phyloP scores from a whole-genome alignment of 2,797 vertebrate genomes.

The Limosa lapponica region DNA sequence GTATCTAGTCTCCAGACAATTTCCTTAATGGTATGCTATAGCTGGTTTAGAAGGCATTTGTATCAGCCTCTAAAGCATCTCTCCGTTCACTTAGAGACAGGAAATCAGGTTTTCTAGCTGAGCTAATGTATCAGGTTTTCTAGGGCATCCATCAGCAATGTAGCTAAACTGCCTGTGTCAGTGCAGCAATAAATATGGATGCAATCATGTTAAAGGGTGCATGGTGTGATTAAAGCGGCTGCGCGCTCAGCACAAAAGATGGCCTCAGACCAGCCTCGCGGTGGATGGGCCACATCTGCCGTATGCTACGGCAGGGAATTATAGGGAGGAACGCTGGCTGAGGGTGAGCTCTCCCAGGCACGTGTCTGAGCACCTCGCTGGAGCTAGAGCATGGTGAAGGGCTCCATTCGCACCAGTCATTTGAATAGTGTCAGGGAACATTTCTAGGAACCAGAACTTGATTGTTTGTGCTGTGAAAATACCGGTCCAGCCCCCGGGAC shows the following conservation, averaged over 20 bases:
- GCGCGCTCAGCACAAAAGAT: neutral
- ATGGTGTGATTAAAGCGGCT: slow-evolving; percentile 11
- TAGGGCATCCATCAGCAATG: slow-evolving; percentile 20
- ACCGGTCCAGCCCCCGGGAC: fast-evolving
- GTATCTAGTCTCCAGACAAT: slow-evolving; percentile 48
- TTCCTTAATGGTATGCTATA: slow-evolving; percentile 42
- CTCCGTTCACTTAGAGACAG: slow-evolving; percentile 21
- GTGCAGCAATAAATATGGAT: slow-evolving; percentile 44
- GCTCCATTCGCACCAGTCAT: neutral
- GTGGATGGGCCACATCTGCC: neutral
- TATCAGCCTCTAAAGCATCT: neutral
- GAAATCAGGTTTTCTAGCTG: slow-evolving; percentile 33
- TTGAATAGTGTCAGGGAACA: neutral
- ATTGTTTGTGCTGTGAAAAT: neutral
- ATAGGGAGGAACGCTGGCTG: neutral
- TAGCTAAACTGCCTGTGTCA: slow-evolving; percentile 16
- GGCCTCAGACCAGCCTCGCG: neutral
- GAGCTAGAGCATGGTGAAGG: neutral
- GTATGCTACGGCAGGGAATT: fast-evolving
- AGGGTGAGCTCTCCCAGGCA: neutral
- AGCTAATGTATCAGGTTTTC: slow-evolving; percentile 45
- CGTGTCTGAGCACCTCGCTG: fast-evolving
- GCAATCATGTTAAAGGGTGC: slow-evolving; percentile 31
- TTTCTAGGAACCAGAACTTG: neutral
- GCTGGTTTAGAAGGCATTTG: slow-evolving; percentile 22